phyloP scores from a whole-genome alignment of 2,888 invertebrate species.

The Xylota sylvarum region DNA sequence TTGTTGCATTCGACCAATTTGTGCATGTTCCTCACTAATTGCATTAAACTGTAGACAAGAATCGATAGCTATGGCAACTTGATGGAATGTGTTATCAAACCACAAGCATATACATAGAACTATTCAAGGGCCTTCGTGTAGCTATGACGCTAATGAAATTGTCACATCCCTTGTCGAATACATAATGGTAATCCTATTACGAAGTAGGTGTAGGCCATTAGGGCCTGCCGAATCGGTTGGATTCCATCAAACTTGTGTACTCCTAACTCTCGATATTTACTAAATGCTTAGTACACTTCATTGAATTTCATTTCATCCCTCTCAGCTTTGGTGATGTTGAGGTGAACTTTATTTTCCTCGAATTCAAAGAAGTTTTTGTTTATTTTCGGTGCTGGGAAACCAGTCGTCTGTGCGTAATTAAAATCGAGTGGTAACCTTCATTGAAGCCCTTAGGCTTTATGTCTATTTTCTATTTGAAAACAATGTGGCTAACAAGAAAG shows the following conservation, averaged over 20 bases:
- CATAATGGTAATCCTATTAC: constrained; percentile 59
- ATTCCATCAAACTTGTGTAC: background rate
- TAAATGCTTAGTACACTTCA: background rate
- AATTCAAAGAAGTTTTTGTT: background rate
- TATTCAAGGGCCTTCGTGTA: constrained; percentile 1
- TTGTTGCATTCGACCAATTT: constrained; percentile 29
- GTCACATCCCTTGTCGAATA: constrained; percentile 32
- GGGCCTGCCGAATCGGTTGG: background rate
- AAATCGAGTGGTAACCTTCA: background rate
- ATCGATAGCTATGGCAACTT: constrained; percentile 22
- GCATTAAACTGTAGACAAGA: constrained; percentile 34
- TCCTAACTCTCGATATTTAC: background rate
- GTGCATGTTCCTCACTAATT: constrained; percentile 30
- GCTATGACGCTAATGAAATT: constrained; percentile 38
- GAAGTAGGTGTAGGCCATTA: constrained; percentile 54
- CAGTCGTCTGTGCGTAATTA: constrained; percentile 16
- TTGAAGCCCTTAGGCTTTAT: background rate
- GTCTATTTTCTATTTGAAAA: background rate
- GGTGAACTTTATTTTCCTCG: background rate
- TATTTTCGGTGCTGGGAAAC: constrained; percentile 14
- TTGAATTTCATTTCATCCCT: background rate
- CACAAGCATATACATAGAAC: background rate
- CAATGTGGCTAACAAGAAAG: background rate
- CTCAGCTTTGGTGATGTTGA: too few relatives aligned
- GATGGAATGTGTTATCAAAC: constrained; percentile 4